phyloP scores from a whole-genome alignment of 2,797 vertebrate genomes.

The Brotula barbata region DNA sequence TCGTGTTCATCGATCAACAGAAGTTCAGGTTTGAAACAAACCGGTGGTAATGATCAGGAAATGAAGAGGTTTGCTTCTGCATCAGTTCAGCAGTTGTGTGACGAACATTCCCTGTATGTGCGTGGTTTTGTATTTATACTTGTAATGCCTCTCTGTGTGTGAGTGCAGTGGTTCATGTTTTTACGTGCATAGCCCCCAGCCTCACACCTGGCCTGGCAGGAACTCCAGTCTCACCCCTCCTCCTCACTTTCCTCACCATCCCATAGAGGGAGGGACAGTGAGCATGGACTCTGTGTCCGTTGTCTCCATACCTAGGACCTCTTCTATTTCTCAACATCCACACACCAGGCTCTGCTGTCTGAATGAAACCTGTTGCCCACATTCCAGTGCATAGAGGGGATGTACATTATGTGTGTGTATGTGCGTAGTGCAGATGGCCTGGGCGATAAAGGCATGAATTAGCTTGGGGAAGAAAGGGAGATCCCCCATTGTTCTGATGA shows the following conservation, averaged over 20 bases:
- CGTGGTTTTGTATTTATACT: constrained; percentile 10
- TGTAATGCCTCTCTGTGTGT: constrained; percentile 17
- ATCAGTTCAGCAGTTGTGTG: constrained; percentile 2
- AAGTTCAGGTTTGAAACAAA: constrained; percentile 8
- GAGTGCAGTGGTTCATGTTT: constrained; percentile 59
- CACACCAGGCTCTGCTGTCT: constrained; percentile 36
- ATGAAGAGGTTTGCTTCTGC: constrained; percentile 7
- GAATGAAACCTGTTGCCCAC: constrained; percentile 65
- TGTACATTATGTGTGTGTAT: constrained; percentile 14
- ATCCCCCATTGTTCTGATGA: constrained; percentile 63
- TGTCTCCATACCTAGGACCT: constrained; percentile 15
- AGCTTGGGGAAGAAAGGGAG: constrained; percentile 56
- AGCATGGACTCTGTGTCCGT: background rate
- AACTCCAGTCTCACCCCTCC: constrained; percentile 48
- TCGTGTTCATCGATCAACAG: constrained; percentile 2
- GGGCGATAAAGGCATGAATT: constrained; percentile 66
- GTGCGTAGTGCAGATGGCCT: constrained; percentile 51
- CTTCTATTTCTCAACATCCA: constrained; percentile 39
- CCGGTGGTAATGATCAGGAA: constrained; percentile 7
- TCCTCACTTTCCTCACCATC: constrained; percentile 21
- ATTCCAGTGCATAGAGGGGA: constrained; percentile 47
- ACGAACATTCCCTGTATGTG: constrained; percentile 25
- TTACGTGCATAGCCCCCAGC: constrained; percentile 74
- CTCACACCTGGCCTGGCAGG: constrained; percentile 72
- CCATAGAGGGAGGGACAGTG: constrained; percentile 37